Evolutionary conservation across 2,797 vertebrate genomes (phyloP).

Genomic region (Sarcoramphus papa): DNA sequence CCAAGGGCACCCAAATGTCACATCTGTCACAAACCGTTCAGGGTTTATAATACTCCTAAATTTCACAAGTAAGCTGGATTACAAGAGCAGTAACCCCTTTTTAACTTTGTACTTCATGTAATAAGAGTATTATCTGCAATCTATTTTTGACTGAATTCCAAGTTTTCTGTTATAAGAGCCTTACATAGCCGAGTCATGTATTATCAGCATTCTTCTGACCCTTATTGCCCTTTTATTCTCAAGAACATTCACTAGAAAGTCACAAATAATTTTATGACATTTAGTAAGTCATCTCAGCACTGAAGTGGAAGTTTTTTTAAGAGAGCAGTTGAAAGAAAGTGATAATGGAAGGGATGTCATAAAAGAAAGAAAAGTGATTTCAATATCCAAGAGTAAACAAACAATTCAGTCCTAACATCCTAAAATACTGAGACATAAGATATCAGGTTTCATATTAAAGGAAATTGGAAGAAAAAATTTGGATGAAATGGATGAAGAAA

Average conservation of each 20-base stretch:
- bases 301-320: not conserved
- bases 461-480: not conserved
- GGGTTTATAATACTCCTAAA: conserved; percentile 20
- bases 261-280: conserved; percentile 55
- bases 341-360: not conserved
- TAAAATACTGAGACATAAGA: not conserved
- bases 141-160: conserved; percentile 28
- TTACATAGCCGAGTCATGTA: not conserved
- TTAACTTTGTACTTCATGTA: conserved; percentile 12
- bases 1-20: not conserved
- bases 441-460: not conserved
- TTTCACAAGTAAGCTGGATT: conserved; percentile 48
- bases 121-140: conserved; percentile 40
- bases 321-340: not conserved
- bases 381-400: not conserved
- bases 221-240: conserved; percentile 1
- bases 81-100: conserved; percentile 30
- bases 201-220: conserved; percentile 46
- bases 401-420: not conserved
- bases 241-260: conserved; percentile 29
- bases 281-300: conserved; percentile 24
- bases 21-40: not conserved
- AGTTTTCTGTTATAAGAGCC: not conserved
- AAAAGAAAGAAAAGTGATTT: not conserved
- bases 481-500: not conserved